Percentiles rank a stretch among this genome's conserved stretches.
Conservation (phyloP, 2,797 vertebrate genomes). For the Myotis myotis region DNA sequence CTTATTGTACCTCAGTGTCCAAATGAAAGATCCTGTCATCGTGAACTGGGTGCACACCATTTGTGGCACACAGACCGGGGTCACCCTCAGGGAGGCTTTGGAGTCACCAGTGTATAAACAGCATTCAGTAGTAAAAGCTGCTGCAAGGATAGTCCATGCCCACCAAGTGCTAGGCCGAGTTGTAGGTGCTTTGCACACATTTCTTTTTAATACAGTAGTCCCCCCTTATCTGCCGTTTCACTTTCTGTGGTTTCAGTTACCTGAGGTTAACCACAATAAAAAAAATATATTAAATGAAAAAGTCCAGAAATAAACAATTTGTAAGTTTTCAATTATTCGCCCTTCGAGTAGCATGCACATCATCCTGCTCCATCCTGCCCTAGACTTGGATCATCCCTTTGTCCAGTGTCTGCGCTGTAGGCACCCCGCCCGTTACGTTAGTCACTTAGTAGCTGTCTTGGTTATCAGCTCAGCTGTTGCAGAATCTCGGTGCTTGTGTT, state of each 20-base stretch:
- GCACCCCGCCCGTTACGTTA: rapidly evolving
- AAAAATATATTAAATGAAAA: neutral
- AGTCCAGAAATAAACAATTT: neutral
- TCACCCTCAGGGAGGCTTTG: neutral
- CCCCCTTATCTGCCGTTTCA: neutral
- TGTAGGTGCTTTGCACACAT: neutral
- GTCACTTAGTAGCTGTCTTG: no score
- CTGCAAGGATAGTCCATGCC: neutral
- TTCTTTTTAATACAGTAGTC: neutral
- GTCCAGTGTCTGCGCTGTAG: neutral
- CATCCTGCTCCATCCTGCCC: neutral
- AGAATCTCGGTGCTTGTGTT: neutral
- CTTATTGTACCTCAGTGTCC: neutral
- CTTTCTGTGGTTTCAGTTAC: neutral
- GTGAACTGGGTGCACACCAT: rapidly evolving
- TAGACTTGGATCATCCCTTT: neutral
- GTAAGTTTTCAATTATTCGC: neutral
- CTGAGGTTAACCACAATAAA: neutral
- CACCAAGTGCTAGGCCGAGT: neutral
- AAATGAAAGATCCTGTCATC: neutral
- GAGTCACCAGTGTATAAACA: neutral
- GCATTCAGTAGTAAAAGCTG: neutral
- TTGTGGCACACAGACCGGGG: neutral
- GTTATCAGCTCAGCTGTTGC: neutral
- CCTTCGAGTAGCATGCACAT: neutral